Evolutionary conservation across 2,113 vertebrate species (phyloP).

Genomic region (Morone chrysops): DNA sequence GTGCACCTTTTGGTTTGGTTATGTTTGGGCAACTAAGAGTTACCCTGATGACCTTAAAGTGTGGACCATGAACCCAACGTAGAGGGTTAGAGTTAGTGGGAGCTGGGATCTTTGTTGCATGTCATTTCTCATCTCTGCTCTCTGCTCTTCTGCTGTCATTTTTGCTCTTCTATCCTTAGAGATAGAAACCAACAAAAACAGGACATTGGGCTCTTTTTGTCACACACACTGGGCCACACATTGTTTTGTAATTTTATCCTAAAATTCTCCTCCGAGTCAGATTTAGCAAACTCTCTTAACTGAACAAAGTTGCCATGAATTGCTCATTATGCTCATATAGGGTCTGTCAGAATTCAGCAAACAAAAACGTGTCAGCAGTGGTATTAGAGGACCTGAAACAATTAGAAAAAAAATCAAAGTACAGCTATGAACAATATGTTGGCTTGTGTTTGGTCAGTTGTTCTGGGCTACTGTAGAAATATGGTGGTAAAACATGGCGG

Average conservation of each 20-base stretch:
- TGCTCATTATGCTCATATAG: no score
- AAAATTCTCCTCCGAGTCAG: neutral
- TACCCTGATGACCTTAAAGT: neutral
- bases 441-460: no score
- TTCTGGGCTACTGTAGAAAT: no score
- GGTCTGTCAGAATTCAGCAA: neutral
- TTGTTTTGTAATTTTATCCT: no score
- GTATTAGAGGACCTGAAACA: neutral
- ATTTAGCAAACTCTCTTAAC: neutral
- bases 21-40: neutral
- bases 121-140: neutral
- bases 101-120: neutral
- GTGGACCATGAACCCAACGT: neutral
- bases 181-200: neutral
- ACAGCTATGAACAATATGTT: neutral
- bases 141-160: neutral
- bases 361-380: neutral
- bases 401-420: neutral
- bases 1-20: neutral
- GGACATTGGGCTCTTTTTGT: no score
- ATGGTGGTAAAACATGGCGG: no score
- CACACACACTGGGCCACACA: neutral
- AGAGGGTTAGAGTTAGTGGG: no score
- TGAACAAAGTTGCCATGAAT: neutral
- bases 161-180: neutral